phyloP scores from a whole-genome alignment of 1,140 invertebrate species.

The Ceratitis capitata region DNA sequence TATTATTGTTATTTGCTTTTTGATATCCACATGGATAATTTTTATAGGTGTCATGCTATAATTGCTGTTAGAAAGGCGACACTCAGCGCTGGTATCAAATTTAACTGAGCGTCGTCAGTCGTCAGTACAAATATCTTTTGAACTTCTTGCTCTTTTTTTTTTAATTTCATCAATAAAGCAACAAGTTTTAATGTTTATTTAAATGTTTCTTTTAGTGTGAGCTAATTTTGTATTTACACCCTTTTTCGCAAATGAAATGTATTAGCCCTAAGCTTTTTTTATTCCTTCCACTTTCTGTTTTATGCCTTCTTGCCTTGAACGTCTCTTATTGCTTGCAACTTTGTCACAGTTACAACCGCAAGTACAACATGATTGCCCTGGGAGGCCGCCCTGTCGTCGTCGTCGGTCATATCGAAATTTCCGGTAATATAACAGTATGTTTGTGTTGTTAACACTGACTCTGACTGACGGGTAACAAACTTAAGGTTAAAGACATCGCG shows the following conservation, averaged over 20 bases:
- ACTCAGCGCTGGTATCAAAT: background rate
- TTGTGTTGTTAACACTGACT: background rate
- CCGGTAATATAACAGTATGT: background rate
- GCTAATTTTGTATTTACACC: no score
- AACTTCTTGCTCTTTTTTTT: background rate
- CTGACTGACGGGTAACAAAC: background rate
- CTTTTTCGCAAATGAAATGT: background rate
- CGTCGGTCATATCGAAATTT: background rate
- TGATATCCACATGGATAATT: background rate
- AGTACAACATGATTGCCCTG: background rate
- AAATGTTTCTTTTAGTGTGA: background rate
- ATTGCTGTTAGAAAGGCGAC: constrained; percentile 8
- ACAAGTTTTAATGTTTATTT: background rate
- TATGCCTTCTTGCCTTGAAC: background rate
- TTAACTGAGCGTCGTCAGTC: background rate
- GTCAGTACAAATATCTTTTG: background rate
- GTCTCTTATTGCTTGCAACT: background rate
- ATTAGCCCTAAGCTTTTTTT: background rate
- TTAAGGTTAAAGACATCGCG: constrained; percentile 21
- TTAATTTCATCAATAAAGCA: background rate
- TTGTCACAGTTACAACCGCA: background rate
- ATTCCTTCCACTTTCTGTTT: background rate
- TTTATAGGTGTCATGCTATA: background rate
- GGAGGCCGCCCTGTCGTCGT: background rate
- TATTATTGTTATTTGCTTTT: background rate